These are phyloP conservation scores for Alaudala cheleensis DNA, from an alignment of 2,113 vertebrate species.

Conservation along the genomic window DNA sequence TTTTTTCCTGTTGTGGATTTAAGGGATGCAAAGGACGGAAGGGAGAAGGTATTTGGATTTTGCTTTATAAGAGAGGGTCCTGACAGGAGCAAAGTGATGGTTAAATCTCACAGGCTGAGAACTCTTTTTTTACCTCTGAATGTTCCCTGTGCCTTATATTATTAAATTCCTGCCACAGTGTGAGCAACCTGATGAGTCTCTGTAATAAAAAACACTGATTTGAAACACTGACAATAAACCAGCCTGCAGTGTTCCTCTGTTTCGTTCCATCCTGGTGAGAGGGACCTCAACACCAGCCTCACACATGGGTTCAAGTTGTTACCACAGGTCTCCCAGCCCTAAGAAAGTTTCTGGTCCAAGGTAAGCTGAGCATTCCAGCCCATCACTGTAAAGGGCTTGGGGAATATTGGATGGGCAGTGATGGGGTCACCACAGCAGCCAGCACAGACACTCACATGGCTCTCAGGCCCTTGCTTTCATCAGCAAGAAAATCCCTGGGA, in stretches of 20 bases:
- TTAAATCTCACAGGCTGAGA: slow-evolving; percentile 85
- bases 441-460: neutral
- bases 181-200: slow-evolving; percentile 69
- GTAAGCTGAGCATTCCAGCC: neutral
- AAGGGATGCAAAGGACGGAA: neutral
- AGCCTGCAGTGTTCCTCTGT: slow-evolving; percentile 60
- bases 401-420: neutral
- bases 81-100: slow-evolving; percentile 50
- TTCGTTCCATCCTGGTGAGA: neutral
- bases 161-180: slow-evolving; percentile 64
- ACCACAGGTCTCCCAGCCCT: neutral
- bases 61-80: neutral
- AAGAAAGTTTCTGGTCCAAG: neutral
- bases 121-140: slow-evolving; percentile 68
- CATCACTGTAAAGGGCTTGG: accelerated
- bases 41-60: slow-evolving; percentile 32
- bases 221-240: slow-evolving; percentile 65
- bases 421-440: neutral
- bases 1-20: neutral
- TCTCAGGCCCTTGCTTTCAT: neutral
- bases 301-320: neutral
- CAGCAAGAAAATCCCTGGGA: neutral
- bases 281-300: neutral
- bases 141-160: slow-evolving; percentile 78
- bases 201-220: slow-evolving; percentile 77